Percentiles rank a stretch among this genome's conserved stretches.
These are phyloP conservation scores for Tarsius wallacei DNA, from an alignment of 2,797 vertebrate genomes.

Conservation along the genomic window DNA sequence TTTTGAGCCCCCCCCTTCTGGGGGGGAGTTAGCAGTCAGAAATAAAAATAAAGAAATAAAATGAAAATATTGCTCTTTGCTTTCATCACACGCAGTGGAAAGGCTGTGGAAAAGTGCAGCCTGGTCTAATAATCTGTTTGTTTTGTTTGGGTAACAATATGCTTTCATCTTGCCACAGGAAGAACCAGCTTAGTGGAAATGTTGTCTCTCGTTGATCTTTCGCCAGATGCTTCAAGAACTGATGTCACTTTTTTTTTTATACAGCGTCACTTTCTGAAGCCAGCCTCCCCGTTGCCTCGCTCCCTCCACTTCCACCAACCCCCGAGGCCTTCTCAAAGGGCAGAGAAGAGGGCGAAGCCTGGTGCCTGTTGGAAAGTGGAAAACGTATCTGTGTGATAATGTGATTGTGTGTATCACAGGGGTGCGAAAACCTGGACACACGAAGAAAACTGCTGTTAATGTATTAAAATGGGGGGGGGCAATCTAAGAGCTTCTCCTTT, in stretches of 20 bases:
- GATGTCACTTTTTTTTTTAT: conserved; percentile 23
- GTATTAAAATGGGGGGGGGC: conserved; percentile 79
- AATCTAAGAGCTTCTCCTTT: conserved; percentile 72
- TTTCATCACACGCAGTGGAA: conserved; percentile 48
- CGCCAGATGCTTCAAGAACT: conserved; percentile 83
- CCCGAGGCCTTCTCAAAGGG: conserved; percentile 74
- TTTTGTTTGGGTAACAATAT: conserved; percentile 91
- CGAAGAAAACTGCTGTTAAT: conserved; percentile 83
- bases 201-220: conserved; percentile 85
- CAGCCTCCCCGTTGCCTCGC: background rate
- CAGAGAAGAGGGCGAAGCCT: conserved; percentile 56
- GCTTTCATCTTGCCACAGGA: conserved; percentile 83
- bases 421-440: conserved; percentile 67
- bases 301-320: background rate
- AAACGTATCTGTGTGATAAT: conserved; percentile 72
- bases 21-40: background rate
- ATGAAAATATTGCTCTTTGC: conserved; percentile 71
- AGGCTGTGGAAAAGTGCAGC: conserved; percentile 66
- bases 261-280: conserved; percentile 68
- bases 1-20: background rate
- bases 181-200: conserved; percentile 83
- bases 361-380: conserved; percentile 61
- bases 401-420: conserved; percentile 76
- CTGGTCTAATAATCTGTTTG: conserved; percentile 70
- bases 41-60: conserved; percentile 31